Evolutionary conservation across 2,113 vertebrate species (phyloP).

Genomic region (Lipophrys pholis): DNA sequence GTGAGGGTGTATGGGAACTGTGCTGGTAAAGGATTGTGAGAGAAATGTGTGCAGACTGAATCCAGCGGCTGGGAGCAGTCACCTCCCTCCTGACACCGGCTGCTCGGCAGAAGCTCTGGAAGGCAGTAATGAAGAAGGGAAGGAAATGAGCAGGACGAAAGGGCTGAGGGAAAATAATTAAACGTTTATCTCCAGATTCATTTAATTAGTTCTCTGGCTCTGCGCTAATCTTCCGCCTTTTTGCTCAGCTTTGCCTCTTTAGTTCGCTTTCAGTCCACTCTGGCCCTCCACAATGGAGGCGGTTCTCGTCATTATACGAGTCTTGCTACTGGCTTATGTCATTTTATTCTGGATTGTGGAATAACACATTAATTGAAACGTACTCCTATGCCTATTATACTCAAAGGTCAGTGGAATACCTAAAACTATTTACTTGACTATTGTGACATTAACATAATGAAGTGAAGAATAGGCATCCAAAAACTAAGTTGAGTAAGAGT

Average conservation of each 20-base stretch:
- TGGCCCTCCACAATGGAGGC: constrained; percentile 46
- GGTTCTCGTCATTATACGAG: constrained; percentile 48
- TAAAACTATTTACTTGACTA: no score
- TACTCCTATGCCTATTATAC: constrained; percentile 19
- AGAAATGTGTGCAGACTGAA: constrained; percentile 7
- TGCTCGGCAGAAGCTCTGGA: constrained; percentile 20
- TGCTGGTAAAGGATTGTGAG: no score
- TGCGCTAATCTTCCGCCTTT: constrained; percentile 70
- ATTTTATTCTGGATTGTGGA: constrained; percentile 43
- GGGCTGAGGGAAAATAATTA: constrained; percentile 69
- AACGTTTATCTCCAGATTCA: constrained; percentile 74
- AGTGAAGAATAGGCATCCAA: no score
- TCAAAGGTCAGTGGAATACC: not conserved
- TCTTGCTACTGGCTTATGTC: constrained; percentile 41
- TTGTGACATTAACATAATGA: no score
- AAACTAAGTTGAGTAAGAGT: no score
- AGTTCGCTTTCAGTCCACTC: constrained; percentile 55
- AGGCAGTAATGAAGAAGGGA: constrained; percentile 46
- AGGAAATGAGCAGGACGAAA: constrained; percentile 56
- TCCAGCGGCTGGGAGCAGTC: constrained; percentile 26
- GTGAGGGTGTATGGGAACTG: constrained; percentile 3
- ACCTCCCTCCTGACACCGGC: constrained; percentile 34
- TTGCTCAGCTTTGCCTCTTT: constrained; percentile 69
- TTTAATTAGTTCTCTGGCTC: constrained; percentile 77
- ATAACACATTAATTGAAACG: constrained; percentile 42